These are phyloP conservation scores for Acropora tenuis DNA, from an alignment of 64 coral and sea anemone genomes.

Conservation along the genomic window DNA sequence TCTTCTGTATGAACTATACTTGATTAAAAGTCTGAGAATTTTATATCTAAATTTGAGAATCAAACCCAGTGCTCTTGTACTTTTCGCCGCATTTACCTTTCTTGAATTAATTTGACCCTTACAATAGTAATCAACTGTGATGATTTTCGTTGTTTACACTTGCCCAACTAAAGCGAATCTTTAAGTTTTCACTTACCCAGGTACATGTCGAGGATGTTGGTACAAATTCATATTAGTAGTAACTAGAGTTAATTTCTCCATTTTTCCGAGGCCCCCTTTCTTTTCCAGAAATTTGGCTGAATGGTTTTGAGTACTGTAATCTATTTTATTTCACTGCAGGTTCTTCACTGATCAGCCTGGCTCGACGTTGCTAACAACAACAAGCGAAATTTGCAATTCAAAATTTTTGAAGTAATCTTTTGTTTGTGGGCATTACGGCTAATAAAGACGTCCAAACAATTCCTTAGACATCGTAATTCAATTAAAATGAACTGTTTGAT, in stretches of 20 bases:
- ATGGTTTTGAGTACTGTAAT: not conserved
- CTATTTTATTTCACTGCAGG: not conserved
- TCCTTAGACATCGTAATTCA: not conserved
- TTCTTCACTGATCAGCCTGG: not conserved
- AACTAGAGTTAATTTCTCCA: constrained; percentile 66
- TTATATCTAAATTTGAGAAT: not conserved
- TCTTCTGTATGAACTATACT: no score
- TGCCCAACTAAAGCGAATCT: not conserved
- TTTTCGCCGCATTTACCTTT: not conserved
- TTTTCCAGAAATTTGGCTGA: not conserved
- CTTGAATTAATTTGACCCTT: not conserved
- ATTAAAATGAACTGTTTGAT: not conserved
- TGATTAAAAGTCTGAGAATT: no score
- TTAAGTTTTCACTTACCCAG: constrained; percentile 47
- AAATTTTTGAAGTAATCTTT: not conserved
- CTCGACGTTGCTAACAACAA: constrained; percentile 45
- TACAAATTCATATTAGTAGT: constrained; percentile 74
- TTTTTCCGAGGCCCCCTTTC: not conserved
- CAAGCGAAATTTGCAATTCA: constrained; percentile 35
- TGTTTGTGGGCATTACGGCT: no score
- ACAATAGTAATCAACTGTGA: not conserved
- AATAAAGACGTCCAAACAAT: not conserved
- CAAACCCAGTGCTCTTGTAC: not conserved
- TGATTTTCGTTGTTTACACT: not conserved
- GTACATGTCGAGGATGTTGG: constrained; percentile 66